Conservation (phyloP, 2,888 invertebrate species). For the Nephrotoma guestfalica region DNA sequence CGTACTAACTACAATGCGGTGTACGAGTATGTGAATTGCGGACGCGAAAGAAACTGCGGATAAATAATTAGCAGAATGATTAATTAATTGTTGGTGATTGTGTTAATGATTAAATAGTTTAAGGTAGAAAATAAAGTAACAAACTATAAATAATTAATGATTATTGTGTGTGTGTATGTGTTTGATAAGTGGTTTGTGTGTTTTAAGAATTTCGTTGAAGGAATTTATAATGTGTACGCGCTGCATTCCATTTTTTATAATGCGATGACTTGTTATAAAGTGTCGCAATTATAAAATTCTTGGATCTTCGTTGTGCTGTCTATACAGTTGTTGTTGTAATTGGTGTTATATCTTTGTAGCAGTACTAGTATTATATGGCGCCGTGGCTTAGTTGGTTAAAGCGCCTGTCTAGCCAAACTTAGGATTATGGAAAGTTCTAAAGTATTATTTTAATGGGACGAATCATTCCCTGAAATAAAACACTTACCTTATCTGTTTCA, state of each 20-base stretch:
- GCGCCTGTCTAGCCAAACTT: too few relatives aligned
- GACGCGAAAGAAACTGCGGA: neutral
- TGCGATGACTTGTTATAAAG: neutral
- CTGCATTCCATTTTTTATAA: neutral
- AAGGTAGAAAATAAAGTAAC: neutral
- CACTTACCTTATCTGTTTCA: too few relatives aligned
- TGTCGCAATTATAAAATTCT: neutral
- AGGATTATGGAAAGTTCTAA: too few relatives aligned
- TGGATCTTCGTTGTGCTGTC: neutral
- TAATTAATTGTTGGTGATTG: neutral
- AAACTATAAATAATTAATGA: neutral
- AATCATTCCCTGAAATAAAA: too few relatives aligned
- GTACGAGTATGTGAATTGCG: neutral
- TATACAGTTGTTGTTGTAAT: too few relatives aligned
- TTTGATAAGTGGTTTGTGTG: neutral
- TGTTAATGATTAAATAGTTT: neutral
- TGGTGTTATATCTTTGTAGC: too few relatives aligned
- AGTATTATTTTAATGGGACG: too few relatives aligned
- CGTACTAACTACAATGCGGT: neutral
- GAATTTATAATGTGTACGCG: neutral
- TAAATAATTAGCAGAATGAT: neutral
- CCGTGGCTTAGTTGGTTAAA: slow-evolving; percentile 32
- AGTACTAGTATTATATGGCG: slow-evolving; percentile 15
- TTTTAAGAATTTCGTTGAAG: neutral
- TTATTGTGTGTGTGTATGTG: neutral